A percentile compares a stretch with the other conserved stretches of the same genome.
Evolutionary conservation across 2,888 invertebrate species (phyloP).

Genomic region (Drosophila tripunctata): DNA sequence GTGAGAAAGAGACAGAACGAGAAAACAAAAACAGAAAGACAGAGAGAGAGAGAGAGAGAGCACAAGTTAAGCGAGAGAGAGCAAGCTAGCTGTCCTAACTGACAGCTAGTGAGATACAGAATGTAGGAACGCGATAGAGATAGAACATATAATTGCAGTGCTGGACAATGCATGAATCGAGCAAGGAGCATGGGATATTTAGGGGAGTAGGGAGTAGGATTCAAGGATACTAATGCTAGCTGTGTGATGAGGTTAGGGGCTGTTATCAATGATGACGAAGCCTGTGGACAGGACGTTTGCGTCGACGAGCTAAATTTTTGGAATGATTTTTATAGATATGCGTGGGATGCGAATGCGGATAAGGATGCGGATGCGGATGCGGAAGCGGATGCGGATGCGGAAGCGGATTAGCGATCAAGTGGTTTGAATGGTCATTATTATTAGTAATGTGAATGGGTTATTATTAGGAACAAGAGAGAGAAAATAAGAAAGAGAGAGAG

Average conservation of each 20-base stretch:
- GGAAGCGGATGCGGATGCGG: background rate
- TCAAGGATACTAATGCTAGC: conserved; percentile 47
- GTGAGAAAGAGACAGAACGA: background rate
- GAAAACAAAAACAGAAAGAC: background rate
- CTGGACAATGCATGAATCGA: conserved; percentile 22
- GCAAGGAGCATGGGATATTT: conserved; percentile 4
- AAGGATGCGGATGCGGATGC: background rate
- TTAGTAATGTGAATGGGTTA: conserved; percentile 44
- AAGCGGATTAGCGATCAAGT: conserved; percentile 18
- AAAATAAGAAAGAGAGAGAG: conserved; percentile 50
- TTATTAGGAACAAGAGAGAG: conserved; percentile 63
- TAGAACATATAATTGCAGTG: conserved; percentile 22
- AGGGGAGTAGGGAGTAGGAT: background rate
- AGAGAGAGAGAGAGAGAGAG: background rate
- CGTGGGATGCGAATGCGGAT: background rate
- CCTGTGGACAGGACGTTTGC: conserved; percentile 59
- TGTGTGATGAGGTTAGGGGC: conserved; percentile 22
- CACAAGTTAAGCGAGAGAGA: conserved; percentile 25
- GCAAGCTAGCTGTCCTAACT: conserved; percentile 25
- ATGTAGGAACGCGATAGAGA: background rate
- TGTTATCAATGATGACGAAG: conserved; percentile 56
- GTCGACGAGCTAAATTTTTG: conserved; percentile 64
- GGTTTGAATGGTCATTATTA: conserved; percentile 25
- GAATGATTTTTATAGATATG: conserved; percentile 32
- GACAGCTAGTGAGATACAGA: conserved; percentile 39